phyloP scores from a whole-genome alignment of 1,140 invertebrate species.

The Pachypeltis micranthus region DNA sequence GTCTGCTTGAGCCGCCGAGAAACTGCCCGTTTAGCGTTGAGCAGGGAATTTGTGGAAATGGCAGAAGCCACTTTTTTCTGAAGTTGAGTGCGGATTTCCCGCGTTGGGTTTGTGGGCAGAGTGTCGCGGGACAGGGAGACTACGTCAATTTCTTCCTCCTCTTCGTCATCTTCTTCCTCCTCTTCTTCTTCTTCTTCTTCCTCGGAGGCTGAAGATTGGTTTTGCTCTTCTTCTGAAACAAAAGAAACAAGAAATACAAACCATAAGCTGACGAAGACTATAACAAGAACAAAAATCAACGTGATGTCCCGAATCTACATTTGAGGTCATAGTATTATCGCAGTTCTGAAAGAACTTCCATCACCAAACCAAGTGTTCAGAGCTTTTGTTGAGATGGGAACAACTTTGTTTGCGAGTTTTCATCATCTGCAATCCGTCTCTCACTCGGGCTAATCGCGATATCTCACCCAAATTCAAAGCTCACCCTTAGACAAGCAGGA shows the following conservation, averaged over 20 bases:
- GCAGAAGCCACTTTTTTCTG: slow-evolving; percentile 9
- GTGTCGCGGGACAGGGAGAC: slow-evolving; percentile 41
- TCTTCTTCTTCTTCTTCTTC: slow-evolving; percentile 42
- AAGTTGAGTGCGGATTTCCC: background rate
- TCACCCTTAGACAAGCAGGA: no score
- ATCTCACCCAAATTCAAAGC: no score
- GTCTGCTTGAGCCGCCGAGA: background rate
- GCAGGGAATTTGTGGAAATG: slow-evolving; percentile 2
- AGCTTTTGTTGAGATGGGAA: no score
- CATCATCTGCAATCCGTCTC: no score
- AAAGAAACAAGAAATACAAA: slow-evolving; percentile 6
- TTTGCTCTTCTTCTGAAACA: slow-evolving; percentile 13
- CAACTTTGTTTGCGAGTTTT: no score
- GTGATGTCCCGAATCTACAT: no score
- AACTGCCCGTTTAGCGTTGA: slow-evolving; percentile 10
- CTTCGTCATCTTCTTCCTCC: slow-evolving; percentile 68
- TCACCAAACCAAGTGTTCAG: no score
- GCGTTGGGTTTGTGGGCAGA: slow-evolving; percentile 21
- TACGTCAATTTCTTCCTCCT: slow-evolving; percentile 76
- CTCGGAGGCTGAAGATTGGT: slow-evolving; percentile 14
- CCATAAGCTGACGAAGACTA: background rate
- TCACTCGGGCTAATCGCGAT: no score
- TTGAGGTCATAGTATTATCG: no score
- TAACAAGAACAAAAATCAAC: no score
- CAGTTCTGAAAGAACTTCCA: no score